phyloP scores from a whole-genome alignment of 35 echinoderm and acorn worm species.

The Chiridota heheva region DNA sequence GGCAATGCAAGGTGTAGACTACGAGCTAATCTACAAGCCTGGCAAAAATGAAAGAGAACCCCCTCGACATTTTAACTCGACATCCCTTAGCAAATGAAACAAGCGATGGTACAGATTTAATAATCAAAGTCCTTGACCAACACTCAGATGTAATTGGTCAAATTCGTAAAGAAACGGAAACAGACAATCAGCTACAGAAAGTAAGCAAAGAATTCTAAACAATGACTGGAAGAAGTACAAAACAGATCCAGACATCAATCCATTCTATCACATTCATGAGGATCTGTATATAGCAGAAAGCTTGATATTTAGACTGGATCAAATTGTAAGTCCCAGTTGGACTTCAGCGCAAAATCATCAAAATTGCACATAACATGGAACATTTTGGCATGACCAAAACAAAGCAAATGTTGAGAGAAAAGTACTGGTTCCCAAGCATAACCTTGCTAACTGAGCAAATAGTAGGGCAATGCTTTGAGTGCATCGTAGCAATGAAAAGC shows the following conservation, averaged over 20 bases:
- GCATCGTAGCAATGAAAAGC: conserved; percentile 41
- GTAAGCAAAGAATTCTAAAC: conserved; percentile 16
- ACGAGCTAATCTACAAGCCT: conserved; percentile 59
- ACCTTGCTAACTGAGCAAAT: conserved; percentile 33
- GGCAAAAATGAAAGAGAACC: conserved; percentile 53
- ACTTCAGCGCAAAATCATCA: conserved; percentile 51
- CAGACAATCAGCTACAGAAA: conserved; percentile 44
- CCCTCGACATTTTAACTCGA: conserved; percentile 50
- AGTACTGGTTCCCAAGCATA: conserved; percentile 53
- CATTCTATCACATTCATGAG: conserved; percentile 41
- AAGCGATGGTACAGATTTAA: conserved; percentile 33
- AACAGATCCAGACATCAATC: conserved; percentile 58
- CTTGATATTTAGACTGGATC: conserved; percentile 41
- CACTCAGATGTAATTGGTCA: conserved; percentile 41
- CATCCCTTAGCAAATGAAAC: conserved; percentile 44
- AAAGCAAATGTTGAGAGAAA: conserved; percentile 48
- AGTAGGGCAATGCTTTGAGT: conserved; percentile 46
- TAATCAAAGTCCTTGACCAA: conserved; percentile 41
- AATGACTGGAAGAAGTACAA: conserved; percentile 48
- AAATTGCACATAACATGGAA: conserved; percentile 55
- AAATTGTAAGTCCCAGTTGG: conserved; percentile 42
- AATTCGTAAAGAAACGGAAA: conserved; percentile 37
- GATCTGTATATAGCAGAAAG: conserved; percentile 44
- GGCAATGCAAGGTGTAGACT: conserved; percentile 72
- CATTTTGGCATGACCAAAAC: conserved; percentile 65